These are phyloP conservation scores for Tyrannus savana DNA, from an alignment of 2,113 vertebrate genomes.

Conservation along the genomic window DNA sequence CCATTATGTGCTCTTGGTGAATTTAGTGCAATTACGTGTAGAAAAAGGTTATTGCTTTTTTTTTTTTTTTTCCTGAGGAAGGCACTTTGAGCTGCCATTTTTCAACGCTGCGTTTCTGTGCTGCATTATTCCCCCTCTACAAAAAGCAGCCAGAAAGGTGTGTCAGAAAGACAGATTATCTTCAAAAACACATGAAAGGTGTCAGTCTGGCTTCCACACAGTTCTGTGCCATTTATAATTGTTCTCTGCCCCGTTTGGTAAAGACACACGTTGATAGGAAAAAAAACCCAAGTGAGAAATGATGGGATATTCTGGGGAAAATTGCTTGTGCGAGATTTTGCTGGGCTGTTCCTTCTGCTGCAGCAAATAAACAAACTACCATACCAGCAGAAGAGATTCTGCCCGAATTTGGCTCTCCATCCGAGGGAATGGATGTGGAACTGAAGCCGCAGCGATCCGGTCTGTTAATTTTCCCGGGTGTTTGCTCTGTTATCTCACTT, in stretches of 20 bases:
- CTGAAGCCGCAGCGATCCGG: neutral
- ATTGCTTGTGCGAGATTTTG: neutral
- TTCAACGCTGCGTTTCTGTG: neutral
- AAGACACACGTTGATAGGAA: neutral
- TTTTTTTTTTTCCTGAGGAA: neutral
- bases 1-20: constrained; percentile 26
- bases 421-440: neutral
- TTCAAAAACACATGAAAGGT: neutral
- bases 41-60: constrained; percentile 24
- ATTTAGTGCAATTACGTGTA: constrained; percentile 11
- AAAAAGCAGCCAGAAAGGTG: constrained; percentile 11
- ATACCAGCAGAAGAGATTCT: neutral
- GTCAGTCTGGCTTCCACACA: neutral
- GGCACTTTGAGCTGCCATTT: constrained; percentile 7
- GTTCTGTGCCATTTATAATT: neutral
- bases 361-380: neutral
- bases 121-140: neutral
- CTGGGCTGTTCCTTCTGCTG: neutral
- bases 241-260: neutral
- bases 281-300: neutral
- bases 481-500: constrained; percentile 23
- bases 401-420: neutral
- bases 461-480: constrained; percentile 4
- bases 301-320: neutral
- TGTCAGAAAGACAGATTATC: constrained; percentile 10